Conservation (phyloP, 2,888 invertebrate genomes). For the Ochropacha duplaris region DNA sequence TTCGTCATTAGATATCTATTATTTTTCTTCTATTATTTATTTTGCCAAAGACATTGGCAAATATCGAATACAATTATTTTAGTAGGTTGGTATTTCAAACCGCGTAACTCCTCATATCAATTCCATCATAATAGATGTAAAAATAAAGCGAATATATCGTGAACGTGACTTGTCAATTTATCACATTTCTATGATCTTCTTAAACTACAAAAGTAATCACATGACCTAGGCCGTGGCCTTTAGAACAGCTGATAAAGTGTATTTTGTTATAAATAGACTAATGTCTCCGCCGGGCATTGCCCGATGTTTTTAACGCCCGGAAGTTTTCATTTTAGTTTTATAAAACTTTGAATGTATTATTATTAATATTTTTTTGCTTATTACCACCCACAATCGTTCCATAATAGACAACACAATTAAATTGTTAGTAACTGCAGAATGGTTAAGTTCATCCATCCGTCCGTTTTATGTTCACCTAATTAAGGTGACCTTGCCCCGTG, state of each 20-base stretch:
- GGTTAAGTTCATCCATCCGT: not conserved
- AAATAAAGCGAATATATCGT: not conserved
- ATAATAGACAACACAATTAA: too few relatives aligned
- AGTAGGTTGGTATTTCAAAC: not conserved
- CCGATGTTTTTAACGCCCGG: conserved; percentile 11
- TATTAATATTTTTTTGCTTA: too few relatives aligned
- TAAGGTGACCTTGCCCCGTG: conserved; percentile 18
- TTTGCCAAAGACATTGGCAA: too few relatives aligned
- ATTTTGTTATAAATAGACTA: conserved; percentile 41
- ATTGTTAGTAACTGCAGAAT: not conserved
- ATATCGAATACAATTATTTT: too few relatives aligned
- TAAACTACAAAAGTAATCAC: conserved; percentile 28
- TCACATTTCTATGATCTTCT: conserved; percentile 17
- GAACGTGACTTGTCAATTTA: not conserved
- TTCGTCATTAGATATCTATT: too few relatives aligned
- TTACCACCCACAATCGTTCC: too few relatives aligned
- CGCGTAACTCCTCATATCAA: not conserved
- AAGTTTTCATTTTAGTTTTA: not conserved
- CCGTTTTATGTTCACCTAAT: conserved; percentile 16
- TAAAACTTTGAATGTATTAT: not conserved
- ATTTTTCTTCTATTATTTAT: too few relatives aligned
- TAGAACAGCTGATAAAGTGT: conserved; percentile 16
- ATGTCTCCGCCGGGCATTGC: conserved; percentile 41
- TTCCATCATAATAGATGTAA: not conserved
- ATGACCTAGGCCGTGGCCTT: conserved; percentile 49